Evolutionary conservation across 2,888 invertebrate genomes (phyloP).

Genomic region (Gisinianus flammeolus): DNA sequence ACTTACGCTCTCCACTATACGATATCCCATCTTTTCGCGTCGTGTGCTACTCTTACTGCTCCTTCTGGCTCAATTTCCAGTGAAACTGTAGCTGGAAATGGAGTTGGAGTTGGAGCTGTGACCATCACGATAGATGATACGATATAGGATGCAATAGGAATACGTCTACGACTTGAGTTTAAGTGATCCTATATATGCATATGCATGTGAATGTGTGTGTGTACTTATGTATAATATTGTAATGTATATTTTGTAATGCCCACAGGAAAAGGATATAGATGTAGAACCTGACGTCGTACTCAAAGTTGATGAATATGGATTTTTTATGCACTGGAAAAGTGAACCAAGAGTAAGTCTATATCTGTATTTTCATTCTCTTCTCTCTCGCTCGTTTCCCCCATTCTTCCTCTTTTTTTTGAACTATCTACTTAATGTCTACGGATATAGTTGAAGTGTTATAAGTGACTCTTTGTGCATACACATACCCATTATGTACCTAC

Average conservation of each 20-base stretch:
- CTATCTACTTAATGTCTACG: neutral
- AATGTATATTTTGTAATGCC: conserved; percentile 23
- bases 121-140: no score
- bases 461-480: conserved; percentile 1
- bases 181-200: no score
- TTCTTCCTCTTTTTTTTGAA: conserved; percentile 8
- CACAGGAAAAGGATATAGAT: conserved; percentile 84
- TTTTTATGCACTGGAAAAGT: conserved; percentile 98
- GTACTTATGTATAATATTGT: conserved; percentile 1
- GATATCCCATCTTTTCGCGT: no score
- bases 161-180: no score
- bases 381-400: neutral
- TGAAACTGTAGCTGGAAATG: no score
- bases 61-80: no score
- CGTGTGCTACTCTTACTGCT: no score
- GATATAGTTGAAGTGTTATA: no score
- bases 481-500: neutral
- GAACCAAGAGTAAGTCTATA: conserved; percentile 78
- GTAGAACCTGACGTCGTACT: conserved; percentile 86
- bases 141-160: no score
- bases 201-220: neutral
- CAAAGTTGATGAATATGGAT: conserved; percentile 96
- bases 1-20: no score
- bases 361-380: neutral
- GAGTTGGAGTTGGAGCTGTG: no score